Evolutionary conservation across 2,888 invertebrate species (phyloP), one percentile per base, ranked within the genome.

Genomic region (Macaria notata): DNA sequence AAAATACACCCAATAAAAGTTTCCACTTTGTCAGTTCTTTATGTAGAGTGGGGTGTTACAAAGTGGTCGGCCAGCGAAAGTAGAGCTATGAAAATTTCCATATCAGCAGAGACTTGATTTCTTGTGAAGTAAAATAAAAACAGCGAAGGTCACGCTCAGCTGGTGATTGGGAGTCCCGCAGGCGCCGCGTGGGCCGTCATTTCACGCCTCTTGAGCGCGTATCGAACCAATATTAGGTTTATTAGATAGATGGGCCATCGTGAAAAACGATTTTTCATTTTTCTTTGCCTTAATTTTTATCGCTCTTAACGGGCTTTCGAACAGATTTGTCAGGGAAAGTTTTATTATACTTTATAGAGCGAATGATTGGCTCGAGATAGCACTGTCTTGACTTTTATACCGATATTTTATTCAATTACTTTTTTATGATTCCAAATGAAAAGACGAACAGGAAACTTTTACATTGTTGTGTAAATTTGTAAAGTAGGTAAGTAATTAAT

Each of bases 161-260:
- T 83, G 85, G 84, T 67, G 69, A 68, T 59, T 57, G 59, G 60
- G 62, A 59, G 69, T 67, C 72, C 75, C 74, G 68, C 68, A 72
- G 72, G 75, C 59, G 70, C 69, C 64, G 72, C 73, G 75, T 66
- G 76, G 75, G 75, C 76, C 79, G 78, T 87, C 83, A 88, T 89
- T 90, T 89, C 86, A 89, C 86, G 89, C 80, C 83, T 84, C 87
- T 88, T 88, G 86, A 79, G 75, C 88, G 87, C 86, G 83, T 84
- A 88, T 86, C 83, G 87, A 85, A 86, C 86, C 88, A 89, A 86
- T 88, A 89, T 88, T 88, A 86, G 84, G 85, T 88, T 88, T 90
- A 90, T 89, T 88, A 89, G 86, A 88, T 86, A 85, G 86, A 88
- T 84, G 80, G 81, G 76, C 76, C 77, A 76, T 76, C 78, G 77